A percentile compares a stretch with the other conserved stretches of the same genome.
Evolutionary conservation across 1,140 invertebrate species (phyloP).

Genomic region (Holcopasites calliopsidis): DNA sequence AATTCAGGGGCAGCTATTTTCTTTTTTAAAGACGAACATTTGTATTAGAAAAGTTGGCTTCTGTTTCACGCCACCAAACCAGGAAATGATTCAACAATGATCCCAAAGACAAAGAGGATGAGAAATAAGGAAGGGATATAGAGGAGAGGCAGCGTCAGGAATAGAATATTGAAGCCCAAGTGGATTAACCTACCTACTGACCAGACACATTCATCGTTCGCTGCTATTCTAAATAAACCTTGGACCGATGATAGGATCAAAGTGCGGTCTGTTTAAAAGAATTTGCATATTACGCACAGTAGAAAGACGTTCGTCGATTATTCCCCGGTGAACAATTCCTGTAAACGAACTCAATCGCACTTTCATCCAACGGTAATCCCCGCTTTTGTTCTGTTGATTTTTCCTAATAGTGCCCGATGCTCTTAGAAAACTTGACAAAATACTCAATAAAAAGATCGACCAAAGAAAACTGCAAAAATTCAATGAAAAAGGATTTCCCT

Average conservation of each 20-base stretch:
- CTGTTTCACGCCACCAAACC: neutral
- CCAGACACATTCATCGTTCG: conserved; percentile 36
- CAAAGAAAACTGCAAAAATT: too few species aligned
- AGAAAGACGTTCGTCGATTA: neutral
- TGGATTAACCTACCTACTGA: conserved; percentile 41
- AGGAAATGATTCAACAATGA: conserved; percentile 14
- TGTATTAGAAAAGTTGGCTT: neutral
- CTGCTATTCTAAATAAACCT: conserved; percentile 44
- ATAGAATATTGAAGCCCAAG: conserved; percentile 44
- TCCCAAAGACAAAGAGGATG: neutral
- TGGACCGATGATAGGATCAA: conserved; percentile 10
- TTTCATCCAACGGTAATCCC: neutral
- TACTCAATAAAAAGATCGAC: too few species aligned
- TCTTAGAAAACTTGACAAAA: too few species aligned
- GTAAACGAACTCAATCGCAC: neutral
- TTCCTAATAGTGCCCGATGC: neutral
- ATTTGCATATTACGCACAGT: conserved; percentile 4
- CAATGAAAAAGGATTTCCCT: too few species aligned
- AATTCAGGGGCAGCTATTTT: too few species aligned
- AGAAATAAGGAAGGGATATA: neutral
- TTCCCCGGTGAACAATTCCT: neutral
- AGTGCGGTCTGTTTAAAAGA: conserved; percentile 16
- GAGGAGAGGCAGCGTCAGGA: conserved; percentile 28
- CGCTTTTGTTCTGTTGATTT: neutral
- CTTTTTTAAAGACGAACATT: neutral